These are phyloP conservation scores for Ptyas mucosa DNA, from an alignment of 2,113 vertebrate species.

Conservation along the genomic window DNA sequence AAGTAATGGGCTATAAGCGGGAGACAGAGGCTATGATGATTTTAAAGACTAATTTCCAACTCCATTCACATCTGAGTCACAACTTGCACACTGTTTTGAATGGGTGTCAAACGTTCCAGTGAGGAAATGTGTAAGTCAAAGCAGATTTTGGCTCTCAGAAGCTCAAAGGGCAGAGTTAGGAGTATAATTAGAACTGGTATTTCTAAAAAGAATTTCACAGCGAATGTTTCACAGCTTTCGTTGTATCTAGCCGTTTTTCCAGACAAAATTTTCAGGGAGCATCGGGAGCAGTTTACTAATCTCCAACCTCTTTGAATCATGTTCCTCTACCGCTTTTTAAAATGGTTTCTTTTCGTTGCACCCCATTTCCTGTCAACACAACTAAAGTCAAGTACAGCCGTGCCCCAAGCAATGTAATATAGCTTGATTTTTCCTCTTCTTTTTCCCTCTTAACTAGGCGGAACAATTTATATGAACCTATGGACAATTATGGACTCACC, in stretches of 20 bases:
- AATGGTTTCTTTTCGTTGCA: conserved; percentile 52
- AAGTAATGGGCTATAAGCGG: neutral
- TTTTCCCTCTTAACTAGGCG: neutral
- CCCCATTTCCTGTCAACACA: conserved; percentile 44
- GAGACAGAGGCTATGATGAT: neutral
- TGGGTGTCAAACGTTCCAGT: neutral
- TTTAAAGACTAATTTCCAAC: conserved; percentile 58
- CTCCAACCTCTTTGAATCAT: conserved; percentile 55
- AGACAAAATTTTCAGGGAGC: conserved; percentile 12
- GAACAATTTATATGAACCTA: conserved; percentile 15
- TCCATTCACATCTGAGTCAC: conserved; percentile 50
- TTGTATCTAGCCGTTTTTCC: neutral
- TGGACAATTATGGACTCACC: conserved; percentile 15
- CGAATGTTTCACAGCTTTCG: neutral
- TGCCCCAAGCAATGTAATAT: conserved; percentile 19
- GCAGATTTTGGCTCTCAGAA: neutral
- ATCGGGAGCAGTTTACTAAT: conserved; percentile 49
- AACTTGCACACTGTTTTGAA: conserved; percentile 51
- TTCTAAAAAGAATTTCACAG: neutral
- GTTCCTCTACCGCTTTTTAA: conserved; percentile 48
- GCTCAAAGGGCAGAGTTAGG: neutral
- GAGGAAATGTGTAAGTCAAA: neutral
- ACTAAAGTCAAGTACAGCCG: conserved; percentile 37
- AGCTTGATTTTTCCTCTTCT: conserved; percentile 25
- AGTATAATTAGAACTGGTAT: neutral